These are phyloP conservation scores for Eupithecia pulchellata DNA, from an alignment of 2,888 invertebrate genomes.

Conservation along the genomic window DNA sequence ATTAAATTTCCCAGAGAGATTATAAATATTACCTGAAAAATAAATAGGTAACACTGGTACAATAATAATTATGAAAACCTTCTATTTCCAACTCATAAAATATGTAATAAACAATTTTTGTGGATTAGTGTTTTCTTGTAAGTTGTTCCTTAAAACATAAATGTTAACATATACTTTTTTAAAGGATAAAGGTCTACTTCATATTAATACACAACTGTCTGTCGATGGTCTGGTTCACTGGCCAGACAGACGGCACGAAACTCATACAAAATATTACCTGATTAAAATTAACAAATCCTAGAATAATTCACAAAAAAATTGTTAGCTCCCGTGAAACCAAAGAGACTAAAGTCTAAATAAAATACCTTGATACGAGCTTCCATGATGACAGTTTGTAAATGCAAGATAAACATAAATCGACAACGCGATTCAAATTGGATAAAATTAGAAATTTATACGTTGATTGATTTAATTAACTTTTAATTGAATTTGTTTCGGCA, in stretches of 20 bases:
- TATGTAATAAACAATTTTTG: too few relatives aligned
- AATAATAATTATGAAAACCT: too few relatives aligned
- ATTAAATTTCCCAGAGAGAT: background rate
- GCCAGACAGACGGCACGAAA: background rate
- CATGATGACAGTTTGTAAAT: constrained; percentile 4
- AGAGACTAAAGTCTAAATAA: background rate
- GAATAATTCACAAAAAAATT: background rate
- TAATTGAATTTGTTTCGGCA: background rate
- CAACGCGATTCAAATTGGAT: background rate
- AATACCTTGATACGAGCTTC: background rate
- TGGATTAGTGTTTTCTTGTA: too few relatives aligned
- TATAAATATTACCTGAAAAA: background rate
- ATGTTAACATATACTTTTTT: too few relatives aligned
- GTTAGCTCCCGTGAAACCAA: background rate
- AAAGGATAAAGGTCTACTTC: too few relatives aligned
- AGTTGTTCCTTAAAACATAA: too few relatives aligned
- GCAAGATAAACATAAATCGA: background rate
- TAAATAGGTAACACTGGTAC: too few relatives aligned
- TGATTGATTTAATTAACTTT: background rate
- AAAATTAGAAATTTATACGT: background rate
- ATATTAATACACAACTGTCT: too few relatives aligned
- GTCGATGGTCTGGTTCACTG: too few relatives aligned
- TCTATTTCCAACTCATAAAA: too few relatives aligned
- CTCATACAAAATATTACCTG: background rate
- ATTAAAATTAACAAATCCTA: background rate